Evolutionary conservation across 2,888 invertebrate genomes (phyloP).

Genomic region (Polietes domitor): DNA sequence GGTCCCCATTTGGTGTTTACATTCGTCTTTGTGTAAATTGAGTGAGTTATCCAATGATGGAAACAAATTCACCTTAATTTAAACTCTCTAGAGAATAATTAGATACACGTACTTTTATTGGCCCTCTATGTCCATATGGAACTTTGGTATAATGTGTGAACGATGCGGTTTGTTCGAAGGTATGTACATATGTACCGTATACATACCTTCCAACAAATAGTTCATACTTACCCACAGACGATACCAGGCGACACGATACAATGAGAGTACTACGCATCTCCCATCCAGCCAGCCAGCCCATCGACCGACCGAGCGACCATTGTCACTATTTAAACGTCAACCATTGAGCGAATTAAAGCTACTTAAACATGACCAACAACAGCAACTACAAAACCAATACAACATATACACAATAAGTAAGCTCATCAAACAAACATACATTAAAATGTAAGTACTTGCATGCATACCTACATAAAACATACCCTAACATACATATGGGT

Average conservation of each 20-base stretch:
- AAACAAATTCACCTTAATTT: no score
- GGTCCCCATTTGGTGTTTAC: no score
- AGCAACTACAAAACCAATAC: neutral
- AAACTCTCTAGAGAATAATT: no score
- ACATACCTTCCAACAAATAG: neutral
- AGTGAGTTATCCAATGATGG: no score
- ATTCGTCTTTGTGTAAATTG: no score
- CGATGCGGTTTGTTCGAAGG: no score
- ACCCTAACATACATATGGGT: neutral
- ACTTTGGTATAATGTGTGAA: no score
- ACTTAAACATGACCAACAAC: neutral
- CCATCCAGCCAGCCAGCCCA: neutral
- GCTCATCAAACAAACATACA: neutral
- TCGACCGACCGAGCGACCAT: neutral
- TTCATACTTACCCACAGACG: neutral
- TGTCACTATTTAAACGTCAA: constrained; percentile 25
- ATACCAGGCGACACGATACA: neutral
- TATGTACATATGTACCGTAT: neutral
- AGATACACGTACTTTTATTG: no score
- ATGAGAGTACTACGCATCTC: constrained; percentile 2
- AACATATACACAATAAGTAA: neutral
- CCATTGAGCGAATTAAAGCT: constrained; percentile 17
- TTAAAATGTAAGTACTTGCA: neutral
- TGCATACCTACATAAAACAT: no score
- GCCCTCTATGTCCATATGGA: no score